phyloP scores from a whole-genome alignment of 64 coral and sea anemone species.

The Porites australiensis region DNA sequence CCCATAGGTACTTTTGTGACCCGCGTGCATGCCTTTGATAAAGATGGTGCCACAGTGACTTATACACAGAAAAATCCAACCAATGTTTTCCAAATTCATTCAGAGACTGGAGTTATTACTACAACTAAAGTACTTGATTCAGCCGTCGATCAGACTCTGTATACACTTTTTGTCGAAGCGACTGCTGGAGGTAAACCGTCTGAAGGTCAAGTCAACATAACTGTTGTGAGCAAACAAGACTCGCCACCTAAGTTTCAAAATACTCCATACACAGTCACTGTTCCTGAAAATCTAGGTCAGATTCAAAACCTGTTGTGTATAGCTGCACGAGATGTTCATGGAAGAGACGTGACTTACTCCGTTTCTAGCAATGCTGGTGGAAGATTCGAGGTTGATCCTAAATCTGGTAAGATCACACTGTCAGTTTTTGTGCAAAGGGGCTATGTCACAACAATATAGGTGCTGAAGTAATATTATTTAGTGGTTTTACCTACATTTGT shows the following conservation, averaged over 20 bases:
- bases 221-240: constrained; percentile 48
- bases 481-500: background rate
- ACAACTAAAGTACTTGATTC: constrained; percentile 20
- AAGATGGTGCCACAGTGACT: background rate
- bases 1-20: constrained; percentile 59
- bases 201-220: constrained; percentile 47
- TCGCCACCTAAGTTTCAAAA: constrained; percentile 62
- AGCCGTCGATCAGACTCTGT: background rate
- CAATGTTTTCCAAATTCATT: constrained; percentile 17
- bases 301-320: constrained; percentile 61
- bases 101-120: constrained; percentile 37
- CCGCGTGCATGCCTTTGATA: constrained; percentile 40
- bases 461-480: no score
- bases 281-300: constrained; percentile 58
- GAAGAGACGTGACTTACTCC: constrained; percentile 16
- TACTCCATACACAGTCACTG: constrained; percentile 35
- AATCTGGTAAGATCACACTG: constrained; percentile 52
- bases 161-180: constrained; percentile 28
- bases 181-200: background rate
- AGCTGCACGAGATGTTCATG: constrained; percentile 51
- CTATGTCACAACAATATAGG: no score
- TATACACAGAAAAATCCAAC: constrained; percentile 29
- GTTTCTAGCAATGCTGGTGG: constrained; percentile 28
- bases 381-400: constrained; percentile 17
- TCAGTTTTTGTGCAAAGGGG: background rate